These are phyloP conservation scores for Acromyrmex heyeri DNA, from an alignment of 1,140 invertebrate genomes.

Conservation along the genomic window DNA sequence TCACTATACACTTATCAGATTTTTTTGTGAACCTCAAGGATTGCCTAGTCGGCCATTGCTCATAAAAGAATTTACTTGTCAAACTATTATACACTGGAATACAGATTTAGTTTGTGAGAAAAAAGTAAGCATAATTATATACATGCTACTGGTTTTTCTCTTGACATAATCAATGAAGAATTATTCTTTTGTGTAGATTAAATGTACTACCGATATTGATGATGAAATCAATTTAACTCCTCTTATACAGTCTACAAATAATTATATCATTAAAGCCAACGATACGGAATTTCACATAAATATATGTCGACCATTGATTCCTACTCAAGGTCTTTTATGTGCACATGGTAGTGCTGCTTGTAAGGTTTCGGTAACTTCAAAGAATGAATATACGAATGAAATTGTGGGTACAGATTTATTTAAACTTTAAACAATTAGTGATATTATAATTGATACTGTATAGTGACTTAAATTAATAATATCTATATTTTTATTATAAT, in stretches of 20 bases:
- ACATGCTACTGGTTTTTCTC: constrained; percentile 13
- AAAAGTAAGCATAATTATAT: constrained; percentile 77
- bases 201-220: constrained; percentile 74
- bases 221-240: constrained; percentile 83
- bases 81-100: constrained; percentile 86
- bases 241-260: constrained; percentile 83
- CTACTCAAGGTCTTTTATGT: constrained; percentile 85
- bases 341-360: constrained; percentile 85
- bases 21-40: constrained; percentile 84
- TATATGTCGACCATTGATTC: constrained; percentile 86
- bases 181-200: constrained; percentile 72
- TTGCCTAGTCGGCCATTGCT: constrained; percentile 79
- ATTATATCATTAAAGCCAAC: constrained; percentile 85
- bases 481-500: not conserved
- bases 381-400: constrained; percentile 82
- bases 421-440: constrained; percentile 28
- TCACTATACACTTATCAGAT: constrained; percentile 86
- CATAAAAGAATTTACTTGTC: constrained; percentile 85
- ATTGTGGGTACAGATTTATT: constrained; percentile 80
- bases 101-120: constrained; percentile 84
- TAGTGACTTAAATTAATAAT: constrained; percentile 2
- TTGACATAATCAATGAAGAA: not conserved
- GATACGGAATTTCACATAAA: constrained; percentile 83
- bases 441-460: not conserved
- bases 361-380: constrained; percentile 79